These are phyloP conservation scores for Lophotriccus pileatus DNA, from an alignment of 2,797 vertebrate species.

Conservation along the genomic window DNA sequence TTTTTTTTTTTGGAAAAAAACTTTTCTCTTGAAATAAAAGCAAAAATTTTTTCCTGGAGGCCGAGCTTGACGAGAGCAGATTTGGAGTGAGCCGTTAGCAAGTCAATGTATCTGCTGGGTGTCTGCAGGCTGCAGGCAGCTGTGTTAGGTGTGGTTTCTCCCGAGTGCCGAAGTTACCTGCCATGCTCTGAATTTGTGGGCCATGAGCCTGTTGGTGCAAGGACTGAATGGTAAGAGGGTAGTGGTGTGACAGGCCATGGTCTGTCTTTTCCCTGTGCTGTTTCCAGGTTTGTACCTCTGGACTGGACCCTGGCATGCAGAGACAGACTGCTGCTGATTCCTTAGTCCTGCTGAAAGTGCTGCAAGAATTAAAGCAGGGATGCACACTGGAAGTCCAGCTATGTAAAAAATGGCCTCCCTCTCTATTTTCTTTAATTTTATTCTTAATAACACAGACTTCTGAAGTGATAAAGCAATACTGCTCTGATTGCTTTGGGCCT, in stretches of 20 bases:
- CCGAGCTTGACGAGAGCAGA: neutral
- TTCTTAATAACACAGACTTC: neutral
- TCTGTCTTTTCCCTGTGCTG: neutral
- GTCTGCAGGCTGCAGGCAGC: neutral
- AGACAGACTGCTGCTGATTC: too few relatives aligned
- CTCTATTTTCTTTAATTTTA: neutral
- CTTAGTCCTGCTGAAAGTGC: neutral
- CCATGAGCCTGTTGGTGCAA: neutral
- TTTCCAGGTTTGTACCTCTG: neutral
- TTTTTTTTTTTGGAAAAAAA: neutral
- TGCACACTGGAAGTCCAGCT: fast-evolving
- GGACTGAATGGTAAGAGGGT: neutral
- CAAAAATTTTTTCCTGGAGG: neutral
- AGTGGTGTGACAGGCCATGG: neutral
- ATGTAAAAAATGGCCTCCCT: neutral
- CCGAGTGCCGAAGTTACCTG: neutral
- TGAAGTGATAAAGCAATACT: neutral
- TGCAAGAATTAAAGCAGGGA: neutral
- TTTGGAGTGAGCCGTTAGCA: neutral
- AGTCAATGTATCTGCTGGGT: neutral
- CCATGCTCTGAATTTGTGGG: neutral
- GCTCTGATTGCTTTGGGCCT: neutral
- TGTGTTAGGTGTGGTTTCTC: neutral
- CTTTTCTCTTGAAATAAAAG: neutral
- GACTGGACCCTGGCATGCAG: neutral